A percentile compares a stretch with the other conserved stretches of the same genome.
Conservation (phyloP, 2,113 vertebrate genomes). For the Rhinolophus sinicus region DNA sequence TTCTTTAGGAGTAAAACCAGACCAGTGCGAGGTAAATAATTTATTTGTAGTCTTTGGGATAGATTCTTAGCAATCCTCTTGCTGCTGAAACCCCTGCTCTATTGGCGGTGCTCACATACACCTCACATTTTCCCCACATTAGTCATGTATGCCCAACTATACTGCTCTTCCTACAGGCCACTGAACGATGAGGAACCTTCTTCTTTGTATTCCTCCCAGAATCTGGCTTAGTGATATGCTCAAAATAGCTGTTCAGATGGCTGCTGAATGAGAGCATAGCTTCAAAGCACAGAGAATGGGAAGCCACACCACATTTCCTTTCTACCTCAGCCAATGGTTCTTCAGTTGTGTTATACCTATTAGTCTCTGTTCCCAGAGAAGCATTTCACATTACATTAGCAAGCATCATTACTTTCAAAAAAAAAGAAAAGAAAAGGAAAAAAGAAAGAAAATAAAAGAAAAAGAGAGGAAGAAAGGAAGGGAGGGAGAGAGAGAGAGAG, state of each 20-base stretch:
- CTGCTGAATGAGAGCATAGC: background rate
- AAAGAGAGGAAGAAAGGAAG: no score
- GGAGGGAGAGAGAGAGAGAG: no score
- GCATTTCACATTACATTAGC: background rate
- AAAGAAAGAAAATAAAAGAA: no score
- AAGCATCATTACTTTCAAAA: background rate
- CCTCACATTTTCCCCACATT: background rate
- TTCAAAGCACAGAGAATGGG: conserved; percentile 20
- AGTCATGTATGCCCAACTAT: background rate
- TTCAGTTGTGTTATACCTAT: background rate
- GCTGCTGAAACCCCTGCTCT: background rate
- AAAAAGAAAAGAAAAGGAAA: no score
- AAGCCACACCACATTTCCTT: background rate
- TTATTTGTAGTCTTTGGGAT: background rate
- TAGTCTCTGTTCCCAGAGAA: conserved; percentile 24
- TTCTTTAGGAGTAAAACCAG: conserved; percentile 27
- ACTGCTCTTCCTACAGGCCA: background rate
- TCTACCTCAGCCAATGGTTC: background rate
- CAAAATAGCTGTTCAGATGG: background rate
- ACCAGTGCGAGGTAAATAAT: background rate
- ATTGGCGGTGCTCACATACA: background rate
- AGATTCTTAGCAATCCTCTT: background rate
- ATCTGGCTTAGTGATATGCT: background rate
- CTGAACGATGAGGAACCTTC: background rate
- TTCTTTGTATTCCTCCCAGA: conserved; percentile 19